Evolutionary conservation across 92 coral and sea anemone genomes (phyloP).

Genomic region (Siderastrea radians): DNA sequence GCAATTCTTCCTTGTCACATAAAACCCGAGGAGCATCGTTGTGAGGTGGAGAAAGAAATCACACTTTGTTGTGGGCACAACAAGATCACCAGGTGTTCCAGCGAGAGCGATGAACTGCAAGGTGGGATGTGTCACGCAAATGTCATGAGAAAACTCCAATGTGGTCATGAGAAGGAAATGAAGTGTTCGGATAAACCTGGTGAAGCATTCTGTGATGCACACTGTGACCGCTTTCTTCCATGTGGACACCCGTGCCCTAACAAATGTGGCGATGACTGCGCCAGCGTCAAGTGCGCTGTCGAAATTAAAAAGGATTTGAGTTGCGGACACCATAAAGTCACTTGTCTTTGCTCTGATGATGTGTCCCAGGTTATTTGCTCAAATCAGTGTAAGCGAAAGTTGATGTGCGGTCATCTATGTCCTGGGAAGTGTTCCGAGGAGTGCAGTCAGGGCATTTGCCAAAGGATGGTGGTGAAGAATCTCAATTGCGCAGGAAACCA

Average conservation of each 20-base stretch:
- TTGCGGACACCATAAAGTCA: conserved; percentile 59
- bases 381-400: not conserved
- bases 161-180: conserved; percentile 70
- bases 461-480: conserved; percentile 2
- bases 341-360: conserved; percentile 53
- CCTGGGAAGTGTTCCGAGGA: conserved; percentile 56
- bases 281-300: conserved; percentile 33
- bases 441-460: not conserved
- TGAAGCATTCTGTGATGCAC: conserved; percentile 37
- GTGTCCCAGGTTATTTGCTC: conserved; percentile 1
- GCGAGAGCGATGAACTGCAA: not conserved
- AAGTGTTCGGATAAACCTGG: conserved; percentile 55
- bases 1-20: conserved; percentile 35
- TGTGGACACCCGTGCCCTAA: conserved; percentile 76
- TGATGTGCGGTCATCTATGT: conserved; percentile 81
- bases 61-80: conserved; percentile 31
- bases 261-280: conserved; percentile 68
- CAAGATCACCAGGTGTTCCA: conserved; percentile 14
- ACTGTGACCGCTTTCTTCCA: conserved; percentile 51
- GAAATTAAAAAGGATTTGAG: conserved; percentile 7
- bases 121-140: not conserved
- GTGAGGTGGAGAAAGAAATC: not conserved
- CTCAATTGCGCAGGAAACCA: conserved; percentile 48
- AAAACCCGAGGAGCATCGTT: not conserved
- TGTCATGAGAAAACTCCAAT: conserved; percentile 40